These are phyloP conservation scores for Anthopleura sola DNA, from an alignment of 64 coral and sea anemone genomes.

Conservation along the genomic window DNA sequence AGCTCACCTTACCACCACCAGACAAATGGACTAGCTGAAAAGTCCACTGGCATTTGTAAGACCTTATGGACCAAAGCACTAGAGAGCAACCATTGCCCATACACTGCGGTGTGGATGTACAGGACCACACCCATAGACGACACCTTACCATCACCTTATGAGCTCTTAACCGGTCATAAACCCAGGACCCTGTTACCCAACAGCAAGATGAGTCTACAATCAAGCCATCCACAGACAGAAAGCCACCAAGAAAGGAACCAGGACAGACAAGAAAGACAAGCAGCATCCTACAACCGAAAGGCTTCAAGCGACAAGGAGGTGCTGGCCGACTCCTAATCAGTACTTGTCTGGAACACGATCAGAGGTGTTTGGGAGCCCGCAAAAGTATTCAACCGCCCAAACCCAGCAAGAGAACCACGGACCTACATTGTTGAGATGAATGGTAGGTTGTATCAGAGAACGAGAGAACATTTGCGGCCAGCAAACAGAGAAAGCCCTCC, in stretches of 20 bases:
- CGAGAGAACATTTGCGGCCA: constrained; percentile 41
- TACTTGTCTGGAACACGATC: not conserved
- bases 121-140: constrained; percentile 10
- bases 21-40: constrained; percentile 28
- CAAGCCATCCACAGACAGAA: constrained; percentile 22
- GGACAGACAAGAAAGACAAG: constrained; percentile 8
- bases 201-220: constrained; percentile 13
- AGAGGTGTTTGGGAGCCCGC: not conserved
- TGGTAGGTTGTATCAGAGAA: constrained; percentile 22
- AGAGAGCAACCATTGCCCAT: constrained; percentile 39
- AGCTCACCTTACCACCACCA: constrained; percentile 51
- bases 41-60: constrained; percentile 37
- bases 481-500: no score
- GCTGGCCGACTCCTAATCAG: not conserved
- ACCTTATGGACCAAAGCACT: constrained; percentile 55
- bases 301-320: not conserved
- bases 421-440: constrained; percentile 38
- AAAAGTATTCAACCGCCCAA: not conserved
- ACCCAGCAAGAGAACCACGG: constrained; percentile 19
- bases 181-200: constrained; percentile 27
- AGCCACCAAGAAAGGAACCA: constrained; percentile 14
- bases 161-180: not conserved
- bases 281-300: constrained; percentile 20
- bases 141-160: constrained; percentile 18
- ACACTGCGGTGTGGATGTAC: constrained; percentile 31